Base-by-base conservation (phyloP, 2,888 invertebrate species). In the Actias luna region DNA sequence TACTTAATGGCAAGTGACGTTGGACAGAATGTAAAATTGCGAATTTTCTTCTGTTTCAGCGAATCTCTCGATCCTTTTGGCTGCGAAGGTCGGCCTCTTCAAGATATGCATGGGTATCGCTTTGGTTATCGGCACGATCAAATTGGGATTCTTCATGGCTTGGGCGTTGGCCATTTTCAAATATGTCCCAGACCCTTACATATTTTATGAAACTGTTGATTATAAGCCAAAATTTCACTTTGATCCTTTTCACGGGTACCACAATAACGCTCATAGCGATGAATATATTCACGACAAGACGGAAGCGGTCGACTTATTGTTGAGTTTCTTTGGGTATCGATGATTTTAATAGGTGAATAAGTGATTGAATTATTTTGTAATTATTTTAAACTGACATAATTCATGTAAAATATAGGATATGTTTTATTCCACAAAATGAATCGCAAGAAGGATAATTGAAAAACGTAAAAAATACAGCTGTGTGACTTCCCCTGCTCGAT, bases 1-100 rank as follows among this genome's bases (percentile, higher is more conserved):
- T 8, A 33, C 8, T 33, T 8, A 5, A 5, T n/a, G n/a, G n/a
- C n/a, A n/a, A n/a, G 0, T 14, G 16, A 12, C 16, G 5, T n/a
- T 12, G 14, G 27, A 27, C 25, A 59, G 36, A 35, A 2, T 1
- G 31, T 61, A 39, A 61, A 61, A 18, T n/a, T 22, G 1, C 18
- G 16, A n/a, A 29, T 57, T 57, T 80, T 80, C 75, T 74, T 88
- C 83, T 89, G 87, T 91, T 91, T 64, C 92, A 92, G 92, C 85
- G 76, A 81, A 91, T 70, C 79, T 91, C 64, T 84, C 82, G 66
- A 84, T 89, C 64, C 60, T 88, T 64, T 67, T 87, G 64, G 88
- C 87, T 60, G 85, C 83, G 39, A 89, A 88, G 82, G 78, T 87
- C 65, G 92, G 90, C 42, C 79, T 92, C 29, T 79, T 77, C 78